Evolutionary conservation across 2,888 invertebrate species (phyloP), one percentile per base, ranked within the genome.

Genomic region (Agonum fuliginosum): DNA sequence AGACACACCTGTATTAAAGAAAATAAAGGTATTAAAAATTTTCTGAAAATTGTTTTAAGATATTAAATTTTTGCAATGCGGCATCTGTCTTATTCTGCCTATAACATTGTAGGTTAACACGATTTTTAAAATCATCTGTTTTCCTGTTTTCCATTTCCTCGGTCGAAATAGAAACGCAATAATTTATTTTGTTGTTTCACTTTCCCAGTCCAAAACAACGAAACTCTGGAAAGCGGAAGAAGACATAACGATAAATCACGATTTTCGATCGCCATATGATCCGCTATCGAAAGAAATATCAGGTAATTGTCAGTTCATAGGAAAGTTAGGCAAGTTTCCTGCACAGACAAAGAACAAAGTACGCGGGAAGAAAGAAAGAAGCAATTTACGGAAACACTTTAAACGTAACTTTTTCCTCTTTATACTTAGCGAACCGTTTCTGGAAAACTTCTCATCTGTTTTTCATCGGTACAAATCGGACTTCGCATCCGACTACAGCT

Each of bases 311-410:
- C 34, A 62, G 62, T 62, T 30, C 19, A 62, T 62, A 62, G 30
- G 24, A 71, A 71, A 27, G 17, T 48, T 41, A 43, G 43, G 17
- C 19, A 19, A 19, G 17, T 34, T 65, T 14, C 14, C 19, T 48
- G 27, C 27, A 43, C 19, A 71, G 22, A 71, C 20, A 71, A 71
- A 46, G 48, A 46, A 48, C 12, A 48, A 71, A 71, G n/a, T 51
- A 48, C 71, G 71, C 8, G 48, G 22, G 30, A 48, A 71, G 71
- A 72, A 72, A 41, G 34, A 72, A 72, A 22, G 30, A 20, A 72
- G 72, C 54, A 72, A 72, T 72, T 72, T 72, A 51, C 34, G 43
- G 51, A 72, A 72, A 72, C 72, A 72, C 72, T 72, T 72, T 34
- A 72, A 72, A 54, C 54, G 72, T 54, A 54, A 72, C 54, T 72